Conservation (phyloP, 2,113 vertebrate species). For the Catharus fuscescens region DNA sequence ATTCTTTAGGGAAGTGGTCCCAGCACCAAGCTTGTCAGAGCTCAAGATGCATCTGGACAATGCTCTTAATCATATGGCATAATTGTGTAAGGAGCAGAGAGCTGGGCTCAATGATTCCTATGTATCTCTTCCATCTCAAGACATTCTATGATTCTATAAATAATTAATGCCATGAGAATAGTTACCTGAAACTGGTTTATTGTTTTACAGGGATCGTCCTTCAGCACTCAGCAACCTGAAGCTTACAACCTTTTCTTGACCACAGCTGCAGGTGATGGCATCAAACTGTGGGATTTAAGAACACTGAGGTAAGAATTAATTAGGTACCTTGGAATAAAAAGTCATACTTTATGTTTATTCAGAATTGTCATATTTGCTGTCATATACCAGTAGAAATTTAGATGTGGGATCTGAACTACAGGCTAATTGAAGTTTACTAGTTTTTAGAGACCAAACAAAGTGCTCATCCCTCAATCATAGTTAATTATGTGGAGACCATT, state of each 20-base stretch:
- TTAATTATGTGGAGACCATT: not conserved
- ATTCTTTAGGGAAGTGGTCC: not conserved
- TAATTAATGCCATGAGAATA: not conserved
- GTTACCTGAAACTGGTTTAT: not conserved
- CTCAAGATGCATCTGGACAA: not conserved
- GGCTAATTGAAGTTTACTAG: not conserved
- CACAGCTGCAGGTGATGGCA: conserved; percentile 82
- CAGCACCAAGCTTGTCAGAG: not conserved
- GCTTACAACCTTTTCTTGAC: conserved; percentile 88
- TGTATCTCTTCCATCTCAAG: not conserved
- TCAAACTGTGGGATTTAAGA: conserved; percentile 90
- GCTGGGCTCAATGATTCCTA: not conserved
- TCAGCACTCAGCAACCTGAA: conserved; percentile 75
- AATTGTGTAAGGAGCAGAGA: not conserved
- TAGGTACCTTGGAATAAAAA: not conserved
- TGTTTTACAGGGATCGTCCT: conserved; percentile 82
- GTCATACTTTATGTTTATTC: not conserved
- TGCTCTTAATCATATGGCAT: not conserved
- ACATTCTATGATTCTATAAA: not conserved
- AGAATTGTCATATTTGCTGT: not conserved
- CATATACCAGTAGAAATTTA: not conserved
- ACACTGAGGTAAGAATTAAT: conserved; percentile 78
- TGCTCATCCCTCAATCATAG: not conserved
- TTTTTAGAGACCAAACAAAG: not conserved
- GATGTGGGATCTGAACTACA: not conserved